Percentiles rank a stretch among this genome's conserved stretches.
Evolutionary conservation across 2,888 invertebrate species (phyloP).

Genomic region (Cyclophora albipunctata): DNA sequence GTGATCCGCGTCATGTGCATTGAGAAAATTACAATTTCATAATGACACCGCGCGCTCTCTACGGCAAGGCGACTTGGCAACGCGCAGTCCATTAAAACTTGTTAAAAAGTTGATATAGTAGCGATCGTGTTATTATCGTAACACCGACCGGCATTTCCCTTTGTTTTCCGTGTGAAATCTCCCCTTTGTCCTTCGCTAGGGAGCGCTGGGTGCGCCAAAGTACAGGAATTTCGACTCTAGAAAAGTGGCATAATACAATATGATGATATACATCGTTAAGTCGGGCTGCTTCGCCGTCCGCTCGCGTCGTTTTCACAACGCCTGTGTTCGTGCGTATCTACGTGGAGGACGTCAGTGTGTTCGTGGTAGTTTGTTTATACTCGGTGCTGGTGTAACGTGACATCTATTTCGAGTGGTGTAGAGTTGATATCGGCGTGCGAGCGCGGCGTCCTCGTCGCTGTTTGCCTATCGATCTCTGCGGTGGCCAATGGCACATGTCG

Average conservation of each 20-base stretch:
- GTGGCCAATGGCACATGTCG: conserved; percentile 79
- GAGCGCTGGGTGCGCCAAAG: conserved; percentile 62
- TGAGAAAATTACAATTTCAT: conserved; percentile 51
- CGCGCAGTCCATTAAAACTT: conserved; percentile 44
- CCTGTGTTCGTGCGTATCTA: conserved; percentile 57
- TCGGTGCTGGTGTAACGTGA: conserved; percentile 50
- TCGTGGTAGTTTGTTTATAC: conserved; percentile 77
- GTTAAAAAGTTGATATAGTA: conserved; percentile 43
- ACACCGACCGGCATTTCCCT: conserved; percentile 56
- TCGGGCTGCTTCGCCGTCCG: conserved; percentile 51
- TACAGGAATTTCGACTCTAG: conserved; percentile 71
- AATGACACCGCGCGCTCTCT: conserved; percentile 52
- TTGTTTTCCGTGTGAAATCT: conserved; percentile 68
- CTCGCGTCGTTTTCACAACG: conserved; percentile 62
- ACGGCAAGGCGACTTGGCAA: conserved; percentile 55
- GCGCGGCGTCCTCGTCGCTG: conserved; percentile 71
- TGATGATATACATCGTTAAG: conserved; percentile 59
- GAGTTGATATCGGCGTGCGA: conserved; percentile 61
- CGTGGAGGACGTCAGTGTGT: conserved; percentile 58
- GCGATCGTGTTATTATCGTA: conserved; percentile 42
- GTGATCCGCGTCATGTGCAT: conserved; percentile 34
- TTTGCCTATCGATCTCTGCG: conserved; percentile 79
- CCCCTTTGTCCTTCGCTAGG: conserved; percentile 68
- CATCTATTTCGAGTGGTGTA: conserved; percentile 46
- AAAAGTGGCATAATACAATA: conserved; percentile 66